Conservation (phyloP, 2,797 vertebrate species). For the Pogonophryne albipinna region DNA sequence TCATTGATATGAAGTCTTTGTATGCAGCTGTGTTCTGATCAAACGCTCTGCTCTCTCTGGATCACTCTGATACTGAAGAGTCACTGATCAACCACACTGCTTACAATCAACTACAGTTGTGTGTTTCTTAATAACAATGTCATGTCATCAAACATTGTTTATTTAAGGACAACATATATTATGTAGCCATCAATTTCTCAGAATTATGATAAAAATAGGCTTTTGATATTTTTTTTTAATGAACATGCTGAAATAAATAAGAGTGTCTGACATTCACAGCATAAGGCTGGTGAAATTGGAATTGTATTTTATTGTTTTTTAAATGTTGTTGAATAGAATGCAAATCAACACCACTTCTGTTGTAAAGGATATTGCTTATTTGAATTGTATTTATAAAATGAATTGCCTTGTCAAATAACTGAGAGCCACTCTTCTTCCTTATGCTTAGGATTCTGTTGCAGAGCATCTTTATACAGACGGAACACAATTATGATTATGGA, state of each 20-base stretch:
- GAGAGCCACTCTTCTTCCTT: neutral
- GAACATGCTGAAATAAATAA: neutral
- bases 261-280: neutral
- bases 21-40: slow-evolving; percentile 19
- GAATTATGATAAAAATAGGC: no score
- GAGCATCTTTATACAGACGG: neutral
- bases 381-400: no score
- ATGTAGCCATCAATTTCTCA: neutral
- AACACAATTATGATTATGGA: neutral
- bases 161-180: neutral
- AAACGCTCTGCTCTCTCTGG: slow-evolving; percentile 9
- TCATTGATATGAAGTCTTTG: slow-evolving; percentile 19
- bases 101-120: slow-evolving; percentile 1
- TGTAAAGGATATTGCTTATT: no score
- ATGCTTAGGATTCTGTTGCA: neutral
- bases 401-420: neutral
- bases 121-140: neutral
- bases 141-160: neutral
- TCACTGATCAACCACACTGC: neutral
- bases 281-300: neutral
- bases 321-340: no score
- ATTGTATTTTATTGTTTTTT: neutral
- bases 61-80: neutral
- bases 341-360: no score
- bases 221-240: no score